Percentiles rank a stretch among this genome's conserved stretches.
phyloP scores from a whole-genome alignment of 2,888 invertebrate species.

The Perizoma affinitatum region DNA sequence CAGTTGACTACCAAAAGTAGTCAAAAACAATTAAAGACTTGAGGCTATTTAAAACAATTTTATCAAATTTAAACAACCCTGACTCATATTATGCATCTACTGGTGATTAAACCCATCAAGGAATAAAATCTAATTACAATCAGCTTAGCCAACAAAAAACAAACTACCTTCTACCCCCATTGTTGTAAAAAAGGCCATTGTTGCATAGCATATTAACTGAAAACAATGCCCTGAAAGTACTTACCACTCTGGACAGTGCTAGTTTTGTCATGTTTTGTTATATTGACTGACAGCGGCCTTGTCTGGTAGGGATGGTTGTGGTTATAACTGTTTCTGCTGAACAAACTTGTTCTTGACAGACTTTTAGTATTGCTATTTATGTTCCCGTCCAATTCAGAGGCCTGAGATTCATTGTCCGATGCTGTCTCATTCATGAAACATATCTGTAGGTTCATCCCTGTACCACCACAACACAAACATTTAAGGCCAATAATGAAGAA shows the following conservation, averaged over 20 bases:
- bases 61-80: too few relatives aligned
- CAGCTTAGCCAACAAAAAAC: too few relatives aligned
- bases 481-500: slow-evolving; percentile 41
- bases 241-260: slow-evolving; percentile 72
- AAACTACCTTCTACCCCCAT: background rate
- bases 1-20: too few relatives aligned
- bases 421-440: slow-evolving; percentile 98
- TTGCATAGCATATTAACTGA: slow-evolving; percentile 6
- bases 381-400: slow-evolving; percentile 88
- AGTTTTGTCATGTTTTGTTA: slow-evolving; percentile 76
- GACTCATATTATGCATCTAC: too few relatives aligned
- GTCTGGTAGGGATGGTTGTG: slow-evolving; percentile 80
- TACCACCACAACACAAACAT: slow-evolving; percentile 46
- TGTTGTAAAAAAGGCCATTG: background rate
- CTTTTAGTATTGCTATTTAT: slow-evolving; percentile 66
- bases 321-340: slow-evolving; percentile 74
- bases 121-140: too few relatives aligned
- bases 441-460: slow-evolving; percentile 96
- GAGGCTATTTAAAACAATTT: too few relatives aligned
- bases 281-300: slow-evolving; percentile 75
- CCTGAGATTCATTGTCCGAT: slow-evolving; percentile 92
- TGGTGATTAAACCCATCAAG: too few relatives aligned
- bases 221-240: slow-evolving; percentile 50
- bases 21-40: too few relatives aligned
- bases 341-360: slow-evolving; percentile 71